Percentiles rank a stretch among this genome's conserved stretches.
Conservation (phyloP, 92 coral and sea anemone species). For the Heliopora coerulea region DNA sequence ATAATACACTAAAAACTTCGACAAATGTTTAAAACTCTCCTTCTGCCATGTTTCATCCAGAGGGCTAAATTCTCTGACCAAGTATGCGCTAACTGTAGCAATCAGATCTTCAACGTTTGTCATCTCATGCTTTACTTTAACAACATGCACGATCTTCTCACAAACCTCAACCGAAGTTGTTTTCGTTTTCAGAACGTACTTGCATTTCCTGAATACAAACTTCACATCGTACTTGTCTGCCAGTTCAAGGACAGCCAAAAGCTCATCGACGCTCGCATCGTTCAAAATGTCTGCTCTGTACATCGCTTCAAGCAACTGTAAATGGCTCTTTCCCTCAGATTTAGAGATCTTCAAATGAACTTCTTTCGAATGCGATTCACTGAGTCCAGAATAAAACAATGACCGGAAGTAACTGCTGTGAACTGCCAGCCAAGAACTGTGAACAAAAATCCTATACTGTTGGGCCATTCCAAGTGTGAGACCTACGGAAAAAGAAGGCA, state of each 20-base stretch:
- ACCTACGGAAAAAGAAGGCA: too few species aligned
- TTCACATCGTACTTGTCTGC: slow-evolving; percentile 14
- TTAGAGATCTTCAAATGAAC: slow-evolving; percentile 5
- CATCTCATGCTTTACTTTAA: slow-evolving; percentile 10
- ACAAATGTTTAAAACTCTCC: slow-evolving; percentile 48
- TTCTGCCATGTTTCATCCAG: slow-evolving; percentile 82
- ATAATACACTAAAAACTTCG: not conserved
- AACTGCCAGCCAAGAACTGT: slow-evolving; percentile 10
- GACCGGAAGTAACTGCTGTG: slow-evolving; percentile 14
- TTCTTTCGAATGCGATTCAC: slow-evolving; percentile 17
- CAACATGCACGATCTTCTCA: slow-evolving; percentile 1
- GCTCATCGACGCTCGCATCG: not conserved
- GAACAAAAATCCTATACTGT: not conserved
- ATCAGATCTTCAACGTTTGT: not conserved
- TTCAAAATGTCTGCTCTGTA: not conserved
- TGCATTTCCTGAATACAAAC: slow-evolving; percentile 24
- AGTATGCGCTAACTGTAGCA: slow-evolving; percentile 17
- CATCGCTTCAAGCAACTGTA: slow-evolving; percentile 1
- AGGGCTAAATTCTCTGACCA: slow-evolving; percentile 75
- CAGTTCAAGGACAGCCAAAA: not conserved
- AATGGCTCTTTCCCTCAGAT: not conserved
- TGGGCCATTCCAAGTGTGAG: too few species aligned
- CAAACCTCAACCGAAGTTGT: not conserved
- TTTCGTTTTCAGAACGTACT: not conserved
- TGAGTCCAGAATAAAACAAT: slow-evolving; percentile 17